Evolutionary conservation across 1,140 invertebrate species (phyloP), one percentile per base, ranked within the genome.

Genomic region (Rhopalosiphum maidis): DNA sequence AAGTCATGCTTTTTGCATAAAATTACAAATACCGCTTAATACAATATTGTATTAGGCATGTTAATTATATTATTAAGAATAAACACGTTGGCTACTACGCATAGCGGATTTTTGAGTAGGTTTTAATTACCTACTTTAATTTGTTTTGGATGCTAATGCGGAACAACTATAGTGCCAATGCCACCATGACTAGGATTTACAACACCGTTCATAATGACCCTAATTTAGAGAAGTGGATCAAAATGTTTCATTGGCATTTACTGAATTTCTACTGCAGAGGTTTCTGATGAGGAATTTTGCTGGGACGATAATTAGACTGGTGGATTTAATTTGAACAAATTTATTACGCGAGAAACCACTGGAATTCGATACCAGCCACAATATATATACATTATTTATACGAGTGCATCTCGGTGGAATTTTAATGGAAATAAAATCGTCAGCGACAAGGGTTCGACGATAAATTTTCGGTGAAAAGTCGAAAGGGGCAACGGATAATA

Each of bases 341-440:
- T 68, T 90, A 68, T 68, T 68, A 41, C 37, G 25, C 37, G 22
- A 41, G 30, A 90, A 90, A 90, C 89, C 23, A 41, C 18, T 1
- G 54, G 41, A 43, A 41, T 43, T 21, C 37, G 54, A 0, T 30
- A 35, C 22, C 8, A 43, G 41, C 37, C 3, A 46, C 22, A 15
- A 46, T 9, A 46, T 35, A 77, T 7, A 77, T 35, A 77, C 21
- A 68, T 68, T 77, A 77, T 88, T 35, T 23, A 88, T n/a, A 88
- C 30, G 46, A 88, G 43, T 88, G 46, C 5, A 88, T 21, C 5
- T 88, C 35, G 11, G 37, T 41, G 25, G 37, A 68, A 68, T 68
- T 90, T 90, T 41, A 43, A 90, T 41, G 30, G 54, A 30, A 60
- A 90, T 60, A 60, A 90, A 90, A 60, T 60, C 54, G 37, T 90